Conservation (phyloP, 2,888 invertebrate genomes). For the Dolichopus griseipennis region DNA sequence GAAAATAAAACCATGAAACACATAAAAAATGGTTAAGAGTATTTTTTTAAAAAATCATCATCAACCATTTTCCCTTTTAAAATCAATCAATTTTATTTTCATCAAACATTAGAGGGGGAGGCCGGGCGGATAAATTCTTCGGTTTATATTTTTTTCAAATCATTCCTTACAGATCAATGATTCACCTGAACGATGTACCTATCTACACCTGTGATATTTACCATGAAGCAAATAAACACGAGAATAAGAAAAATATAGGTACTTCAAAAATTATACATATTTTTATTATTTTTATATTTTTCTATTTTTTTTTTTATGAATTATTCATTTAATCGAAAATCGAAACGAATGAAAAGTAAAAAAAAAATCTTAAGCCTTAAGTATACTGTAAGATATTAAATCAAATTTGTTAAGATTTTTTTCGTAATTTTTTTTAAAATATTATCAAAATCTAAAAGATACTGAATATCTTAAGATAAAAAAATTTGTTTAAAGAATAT, state of each 20-base stretch:
- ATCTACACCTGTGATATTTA: neutral
- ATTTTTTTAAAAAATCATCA: neutral
- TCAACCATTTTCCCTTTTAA: neutral
- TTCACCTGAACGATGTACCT: neutral
- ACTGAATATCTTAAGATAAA: neutral
- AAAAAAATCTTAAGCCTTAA: no score
- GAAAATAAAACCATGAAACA: no score
- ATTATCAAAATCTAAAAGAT: neutral
- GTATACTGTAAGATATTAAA: neutral
- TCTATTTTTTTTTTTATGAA: neutral
- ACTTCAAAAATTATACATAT: no score
- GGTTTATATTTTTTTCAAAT: neutral
- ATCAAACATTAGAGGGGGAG: neutral
- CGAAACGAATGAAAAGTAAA: no score
- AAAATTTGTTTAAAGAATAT: no score
- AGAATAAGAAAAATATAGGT: no score
- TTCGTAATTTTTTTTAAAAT: neutral
- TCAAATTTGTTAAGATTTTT: constrained; percentile 3
- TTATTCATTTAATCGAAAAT: neutral
- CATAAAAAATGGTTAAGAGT: neutral
- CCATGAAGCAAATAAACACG: neutral
- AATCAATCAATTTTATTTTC: neutral
- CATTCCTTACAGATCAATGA: neutral
- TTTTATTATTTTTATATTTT: neutral
- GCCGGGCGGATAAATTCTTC: neutral